These are phyloP conservation scores for Trichopoda pennipes DNA, from an alignment of 2,888 invertebrate genomes.

Conservation along the genomic window DNA sequence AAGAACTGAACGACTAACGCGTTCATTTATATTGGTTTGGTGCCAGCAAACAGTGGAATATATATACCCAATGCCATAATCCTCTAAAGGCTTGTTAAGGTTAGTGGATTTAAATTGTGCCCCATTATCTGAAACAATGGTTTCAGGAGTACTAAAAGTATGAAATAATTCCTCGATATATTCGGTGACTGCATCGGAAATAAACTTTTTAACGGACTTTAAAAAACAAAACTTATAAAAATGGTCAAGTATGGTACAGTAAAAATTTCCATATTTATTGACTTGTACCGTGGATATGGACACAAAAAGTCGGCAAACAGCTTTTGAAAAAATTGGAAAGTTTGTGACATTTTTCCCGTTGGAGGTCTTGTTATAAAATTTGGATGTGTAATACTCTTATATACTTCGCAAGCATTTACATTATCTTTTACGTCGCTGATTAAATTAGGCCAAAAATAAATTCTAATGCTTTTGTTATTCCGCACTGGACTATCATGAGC, in stretches of 20 bases:
- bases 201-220: constrained; percentile 57
- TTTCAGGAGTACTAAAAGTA: constrained; percentile 50
- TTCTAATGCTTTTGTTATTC: constrained; percentile 45
- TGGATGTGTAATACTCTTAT: constrained; percentile 46
- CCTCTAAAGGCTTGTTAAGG: constrained; percentile 45
- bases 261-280: constrained; percentile 53
- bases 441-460: constrained; percentile 45
- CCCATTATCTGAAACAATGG: constrained; percentile 43
- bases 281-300: constrained; percentile 53
- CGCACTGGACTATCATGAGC: constrained; percentile 26
- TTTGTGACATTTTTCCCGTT: constrained; percentile 19
- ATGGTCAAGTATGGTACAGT: constrained; percentile 61
- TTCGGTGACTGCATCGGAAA: constrained; percentile 23
- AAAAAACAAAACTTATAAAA: constrained; percentile 57
- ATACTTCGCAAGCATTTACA: constrained; percentile 35
- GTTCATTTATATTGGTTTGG: constrained; percentile 56
- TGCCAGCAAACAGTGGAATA: constrained; percentile 58
- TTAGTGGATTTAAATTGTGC: constrained; percentile 51
- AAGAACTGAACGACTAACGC: constrained; percentile 58
- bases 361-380: constrained; percentile 43
- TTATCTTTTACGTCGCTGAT: constrained; percentile 18
- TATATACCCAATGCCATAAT: too few species aligned
- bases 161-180: constrained; percentile 56
- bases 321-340: constrained; percentile 40
- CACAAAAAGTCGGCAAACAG: constrained; percentile 56